These are phyloP conservation scores for Stegostoma tigrinum DNA, from an alignment of 2,113 vertebrate species.

Conservation along the genomic window DNA sequence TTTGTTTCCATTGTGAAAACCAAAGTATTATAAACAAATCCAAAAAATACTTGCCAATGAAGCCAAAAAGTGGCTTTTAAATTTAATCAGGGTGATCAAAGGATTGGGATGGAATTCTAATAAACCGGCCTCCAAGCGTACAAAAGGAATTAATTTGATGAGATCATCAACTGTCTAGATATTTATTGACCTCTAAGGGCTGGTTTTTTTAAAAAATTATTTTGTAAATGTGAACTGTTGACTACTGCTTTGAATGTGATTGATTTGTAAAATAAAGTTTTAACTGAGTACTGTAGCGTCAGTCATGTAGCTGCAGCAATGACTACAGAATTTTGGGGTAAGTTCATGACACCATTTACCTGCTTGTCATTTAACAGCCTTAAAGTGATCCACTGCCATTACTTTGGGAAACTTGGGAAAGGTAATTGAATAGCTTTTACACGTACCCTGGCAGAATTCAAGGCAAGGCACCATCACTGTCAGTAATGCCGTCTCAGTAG, in stretches of 20 bases:
- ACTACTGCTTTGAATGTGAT: not conserved
- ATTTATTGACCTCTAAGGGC: not conserved
- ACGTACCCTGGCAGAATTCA: not conserved
- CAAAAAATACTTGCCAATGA: not conserved
- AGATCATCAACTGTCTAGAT: not conserved
- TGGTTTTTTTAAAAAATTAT: not conserved
- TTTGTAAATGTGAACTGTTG: constrained; percentile 1
- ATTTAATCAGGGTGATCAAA: not conserved
- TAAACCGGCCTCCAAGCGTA: not conserved
- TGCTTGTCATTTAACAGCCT: no score
- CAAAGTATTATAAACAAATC: not conserved
- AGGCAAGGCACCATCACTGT: not conserved
- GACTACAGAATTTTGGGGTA: not conserved
- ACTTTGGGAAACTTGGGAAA: not conserved
- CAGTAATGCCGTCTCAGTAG: not conserved
- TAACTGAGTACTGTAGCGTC: not conserved
- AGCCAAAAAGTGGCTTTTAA: not conserved
- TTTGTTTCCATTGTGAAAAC: not conserved
- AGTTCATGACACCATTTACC: no score
- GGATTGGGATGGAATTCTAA: not conserved
- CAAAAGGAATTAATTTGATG: constrained; percentile 26
- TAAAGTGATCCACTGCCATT: not conserved
- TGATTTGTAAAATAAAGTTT: not conserved
- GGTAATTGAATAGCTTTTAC: not conserved
- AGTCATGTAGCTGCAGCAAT: not conserved